Base-by-base conservation (phyloP, 2,797 vertebrate species). In the Diglossa cyanea region DNA sequence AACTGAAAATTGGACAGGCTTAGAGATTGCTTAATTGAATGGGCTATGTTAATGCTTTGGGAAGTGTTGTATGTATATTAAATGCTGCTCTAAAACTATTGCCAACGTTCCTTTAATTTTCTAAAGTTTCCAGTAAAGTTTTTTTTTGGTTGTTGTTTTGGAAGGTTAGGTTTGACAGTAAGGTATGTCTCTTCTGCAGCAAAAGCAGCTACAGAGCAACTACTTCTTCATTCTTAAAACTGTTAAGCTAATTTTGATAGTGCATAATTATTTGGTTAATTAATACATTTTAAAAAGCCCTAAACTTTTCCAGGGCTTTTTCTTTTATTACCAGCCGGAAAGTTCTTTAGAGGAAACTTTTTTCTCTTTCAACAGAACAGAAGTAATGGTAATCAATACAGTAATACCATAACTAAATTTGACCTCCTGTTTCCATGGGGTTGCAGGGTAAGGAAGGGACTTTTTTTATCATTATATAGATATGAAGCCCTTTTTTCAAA, bases 161-260 rank as follows among this genome's bases (percentile, higher is more conserved):
- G 84, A 91, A 88, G 18, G 11, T 53, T 87, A 91, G 8, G 2
- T 7, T 71, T 92, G 55, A 79, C 20, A 70, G 40, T 33, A 90
- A 89, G 30, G 1, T 53, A 47, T 80, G 28, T 6, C 23, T 88
- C 87, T 84, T 76, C 67, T 66, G 28, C 37, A 54, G 42, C 67
- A 57, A 39, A 76, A 78, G 4, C 16, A 71, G 25, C 21, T 67
- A 71, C 4, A n/a, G 13, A 67, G 18, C 13, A 78, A 76, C 73
- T 60, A 63, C 7, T n/a, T 40, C 24, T 78, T 75, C 37, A 81
- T 11, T 81, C 78, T 65, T 74, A 81, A 96, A 95, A 85, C 15
- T 72, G 86, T 4, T 30, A 39, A 57, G 25, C n/a, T 84, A 93
- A 91, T 94, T 91, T 96, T 94, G 50, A 75, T 39, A 89, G 44